These are phyloP conservation scores for Drosophila monieri DNA, from an alignment of 2,888 invertebrate genomes.

Conservation along the genomic window DNA sequence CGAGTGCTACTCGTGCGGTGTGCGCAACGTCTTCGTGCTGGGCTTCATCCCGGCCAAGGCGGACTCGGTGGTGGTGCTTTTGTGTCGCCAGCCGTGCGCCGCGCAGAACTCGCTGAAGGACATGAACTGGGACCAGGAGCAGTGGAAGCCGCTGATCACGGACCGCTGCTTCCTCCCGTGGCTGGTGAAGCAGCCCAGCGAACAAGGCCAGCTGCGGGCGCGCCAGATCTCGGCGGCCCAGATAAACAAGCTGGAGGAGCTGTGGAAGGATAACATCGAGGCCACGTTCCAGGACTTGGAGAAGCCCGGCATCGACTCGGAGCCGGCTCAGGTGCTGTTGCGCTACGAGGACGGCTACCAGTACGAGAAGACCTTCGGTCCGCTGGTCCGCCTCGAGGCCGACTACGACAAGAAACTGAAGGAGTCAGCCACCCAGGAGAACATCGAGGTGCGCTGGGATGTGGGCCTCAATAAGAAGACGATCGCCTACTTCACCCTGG, in stretches of 20 bases:
- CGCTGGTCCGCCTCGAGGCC: slow-evolving; percentile 97
- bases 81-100: slow-evolving; percentile 99
- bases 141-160: slow-evolving; percentile 99
- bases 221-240: slow-evolving; percentile 98
- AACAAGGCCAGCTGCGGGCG: slow-evolving; percentile 97
- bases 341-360: slow-evolving; percentile 99
- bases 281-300: slow-evolving; percentile 99
- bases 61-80: slow-evolving; percentile 97
- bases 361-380: slow-evolving; percentile 99
- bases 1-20: slow-evolving; percentile 99
- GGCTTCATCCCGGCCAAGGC: slow-evolving; percentile 99
- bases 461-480: slow-evolving; percentile 99
- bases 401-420: slow-evolving; percentile 99
- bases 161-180: slow-evolving; percentile 98
- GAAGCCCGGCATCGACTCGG: slow-evolving; percentile 98
- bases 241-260: slow-evolving; percentile 98
- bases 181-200: slow-evolving; percentile 98
- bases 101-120: slow-evolving; percentile 98
- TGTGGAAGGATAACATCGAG: slow-evolving; percentile 99
- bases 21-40: slow-evolving; percentile 98
- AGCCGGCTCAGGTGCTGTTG: slow-evolving; percentile 91
- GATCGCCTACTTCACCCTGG: slow-evolving; percentile 98
- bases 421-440: slow-evolving; percentile 99
- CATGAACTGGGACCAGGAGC: slow-evolving; percentile 99
- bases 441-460: slow-evolving; percentile 99